Evolutionary conservation across 2,888 invertebrate genomes (phyloP).

Genomic region (Conomelus anceps): DNA sequence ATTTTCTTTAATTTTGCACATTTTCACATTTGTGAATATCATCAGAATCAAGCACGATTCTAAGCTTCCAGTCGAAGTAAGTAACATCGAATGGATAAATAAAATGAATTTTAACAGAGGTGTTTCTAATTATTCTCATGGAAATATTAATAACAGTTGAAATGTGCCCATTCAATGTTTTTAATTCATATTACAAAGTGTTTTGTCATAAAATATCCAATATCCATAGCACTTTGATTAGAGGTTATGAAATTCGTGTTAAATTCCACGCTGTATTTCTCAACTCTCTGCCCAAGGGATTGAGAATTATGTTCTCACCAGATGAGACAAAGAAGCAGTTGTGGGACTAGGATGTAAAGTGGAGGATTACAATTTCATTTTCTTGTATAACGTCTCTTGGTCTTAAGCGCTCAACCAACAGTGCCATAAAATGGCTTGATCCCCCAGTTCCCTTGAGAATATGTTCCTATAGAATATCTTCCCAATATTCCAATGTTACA

Average conservation of each 20-base stretch:
- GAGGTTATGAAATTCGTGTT: not conserved
- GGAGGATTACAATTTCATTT: not conserved
- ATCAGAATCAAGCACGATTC: too few species aligned
- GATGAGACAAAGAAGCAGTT: not conserved
- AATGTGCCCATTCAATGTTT: too few species aligned
- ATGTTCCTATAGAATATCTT: not conserved
- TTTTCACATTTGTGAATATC: too few species aligned
- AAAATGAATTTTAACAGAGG: too few species aligned
- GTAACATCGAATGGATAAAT: too few species aligned
- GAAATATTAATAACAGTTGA: too few species aligned
- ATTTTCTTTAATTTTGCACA: too few species aligned
- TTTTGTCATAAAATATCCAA: too few species aligned
- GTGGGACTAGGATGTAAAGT: not conserved
- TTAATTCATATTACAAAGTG: too few species aligned
- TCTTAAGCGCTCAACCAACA: not conserved
- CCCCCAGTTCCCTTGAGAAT: not conserved
- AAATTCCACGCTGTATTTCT: not conserved
- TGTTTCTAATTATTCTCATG: too few species aligned
- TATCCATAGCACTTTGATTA: not conserved
- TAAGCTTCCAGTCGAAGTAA: too few species aligned
- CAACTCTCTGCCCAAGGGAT: slow-evolving; percentile 16
- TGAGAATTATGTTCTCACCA: not conserved
- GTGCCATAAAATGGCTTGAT: not conserved
- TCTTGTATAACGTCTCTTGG: not conserved
- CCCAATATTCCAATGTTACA: not conserved